These are phyloP conservation scores for Paedocypris sp. DNA, from an alignment of 2,113 vertebrate species.

Conservation along the genomic window DNA sequence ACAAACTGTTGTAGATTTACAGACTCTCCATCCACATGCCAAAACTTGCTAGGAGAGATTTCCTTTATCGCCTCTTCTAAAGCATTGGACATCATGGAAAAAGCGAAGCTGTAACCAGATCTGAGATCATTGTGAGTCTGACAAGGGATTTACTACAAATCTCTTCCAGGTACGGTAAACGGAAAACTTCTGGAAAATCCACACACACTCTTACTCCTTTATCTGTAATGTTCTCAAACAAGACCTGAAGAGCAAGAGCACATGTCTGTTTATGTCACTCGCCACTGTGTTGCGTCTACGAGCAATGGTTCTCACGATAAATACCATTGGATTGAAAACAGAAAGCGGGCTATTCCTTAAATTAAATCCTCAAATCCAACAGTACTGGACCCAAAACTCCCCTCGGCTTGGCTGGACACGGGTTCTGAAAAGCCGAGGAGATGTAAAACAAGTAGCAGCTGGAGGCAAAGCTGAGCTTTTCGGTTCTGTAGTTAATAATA, in stretches of 20 bases:
- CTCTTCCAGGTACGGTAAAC: conserved; percentile 4
- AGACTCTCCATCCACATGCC: too few species aligned
- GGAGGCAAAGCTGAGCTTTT: not conserved
- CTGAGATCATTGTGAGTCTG: not conserved
- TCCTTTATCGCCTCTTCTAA: not conserved
- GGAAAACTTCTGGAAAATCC: too few species aligned
- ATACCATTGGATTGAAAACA: too few species aligned
- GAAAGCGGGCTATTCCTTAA: too few species aligned
- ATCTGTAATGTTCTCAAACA: not conserved
- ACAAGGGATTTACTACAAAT: not conserved
- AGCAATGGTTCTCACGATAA: conserved; percentile 1
- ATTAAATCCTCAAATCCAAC: not conserved
- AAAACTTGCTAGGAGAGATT: not conserved
- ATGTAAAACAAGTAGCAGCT: not conserved
- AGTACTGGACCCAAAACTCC: not conserved
- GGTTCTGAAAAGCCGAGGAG: not conserved
- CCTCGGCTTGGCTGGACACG: not conserved
- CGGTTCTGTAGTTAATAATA: not conserved
- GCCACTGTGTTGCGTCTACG: not conserved
- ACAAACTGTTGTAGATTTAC: too few species aligned
- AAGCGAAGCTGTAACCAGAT: not conserved
- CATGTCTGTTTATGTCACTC: conserved; percentile 6
- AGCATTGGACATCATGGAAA: not conserved
- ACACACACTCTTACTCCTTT: not conserved
- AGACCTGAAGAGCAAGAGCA: not conserved